Percentiles rank a stretch among this genome's conserved stretches.
Conservation (phyloP, 2,113 vertebrate genomes). For the Eira barbara region DNA sequence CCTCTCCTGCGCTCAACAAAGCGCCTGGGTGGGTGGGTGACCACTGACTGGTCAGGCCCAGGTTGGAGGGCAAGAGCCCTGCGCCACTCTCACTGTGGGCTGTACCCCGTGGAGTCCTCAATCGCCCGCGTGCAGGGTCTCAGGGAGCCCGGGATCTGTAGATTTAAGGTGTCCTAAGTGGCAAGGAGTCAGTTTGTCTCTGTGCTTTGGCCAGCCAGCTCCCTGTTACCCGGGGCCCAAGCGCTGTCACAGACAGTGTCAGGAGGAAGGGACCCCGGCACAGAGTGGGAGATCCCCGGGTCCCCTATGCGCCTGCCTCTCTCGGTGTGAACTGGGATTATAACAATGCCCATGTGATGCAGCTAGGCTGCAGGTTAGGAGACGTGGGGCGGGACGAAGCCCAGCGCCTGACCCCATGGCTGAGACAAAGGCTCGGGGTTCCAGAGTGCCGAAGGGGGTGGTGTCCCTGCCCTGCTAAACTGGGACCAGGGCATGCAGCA, state of each 20-base stretch:
- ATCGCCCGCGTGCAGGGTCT: not conserved
- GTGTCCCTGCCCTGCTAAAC: no score
- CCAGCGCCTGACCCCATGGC: no score
- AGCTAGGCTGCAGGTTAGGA: not conserved
- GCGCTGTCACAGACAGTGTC: no score
- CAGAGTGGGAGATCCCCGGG: fast-evolving
- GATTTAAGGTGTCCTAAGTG: fast-evolving
- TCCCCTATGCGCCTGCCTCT: not conserved
- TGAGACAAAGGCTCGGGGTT: fast-evolving
- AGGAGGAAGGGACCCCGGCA: not conserved
- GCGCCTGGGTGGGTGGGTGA: no score
- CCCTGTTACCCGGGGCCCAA: no score
- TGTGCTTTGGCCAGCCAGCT: not conserved
- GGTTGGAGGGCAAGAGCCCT: not conserved
- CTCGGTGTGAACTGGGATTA: not conserved
- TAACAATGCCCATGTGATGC: fast-evolving
- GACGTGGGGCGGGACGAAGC: fast-evolving
- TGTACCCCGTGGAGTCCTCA: fast-evolving
- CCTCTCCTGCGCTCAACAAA: not conserved
- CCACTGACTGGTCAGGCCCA: not conserved
- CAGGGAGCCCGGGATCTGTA: not conserved
- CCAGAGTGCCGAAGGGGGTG: fast-evolving
- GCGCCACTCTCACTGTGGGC: fast-evolving
- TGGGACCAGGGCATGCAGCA: not conserved
- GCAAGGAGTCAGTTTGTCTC: no score